phyloP scores from a whole-genome alignment of 2,888 invertebrate species.

The Cenopis cana region DNA sequence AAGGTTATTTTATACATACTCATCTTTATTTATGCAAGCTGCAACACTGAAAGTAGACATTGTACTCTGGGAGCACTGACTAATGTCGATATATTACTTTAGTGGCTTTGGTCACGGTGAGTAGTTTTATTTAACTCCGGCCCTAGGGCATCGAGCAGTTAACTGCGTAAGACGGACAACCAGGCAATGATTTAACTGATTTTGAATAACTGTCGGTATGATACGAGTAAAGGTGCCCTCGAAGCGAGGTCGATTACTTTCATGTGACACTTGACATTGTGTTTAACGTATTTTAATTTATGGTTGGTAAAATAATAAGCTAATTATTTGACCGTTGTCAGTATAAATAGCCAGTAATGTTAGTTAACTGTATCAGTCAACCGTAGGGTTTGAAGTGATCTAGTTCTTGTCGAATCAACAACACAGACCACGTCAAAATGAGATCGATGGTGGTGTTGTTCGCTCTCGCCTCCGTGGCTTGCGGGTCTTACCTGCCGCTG shows the following conservation, averaged over 20 bases:
- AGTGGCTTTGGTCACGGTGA: neutral
- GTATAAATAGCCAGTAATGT: slow-evolving; percentile 73
- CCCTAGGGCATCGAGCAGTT: slow-evolving; percentile 18
- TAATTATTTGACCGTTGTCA: slow-evolving; percentile 66
- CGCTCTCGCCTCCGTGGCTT: slow-evolving; percentile 75
- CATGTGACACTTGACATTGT: slow-evolving; percentile 76
- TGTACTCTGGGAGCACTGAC: neutral
- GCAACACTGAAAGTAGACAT: neutral
- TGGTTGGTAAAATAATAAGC: slow-evolving; percentile 57
- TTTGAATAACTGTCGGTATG: slow-evolving; percentile 40
- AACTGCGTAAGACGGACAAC: slow-evolving; percentile 27
- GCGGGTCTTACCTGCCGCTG: slow-evolving; percentile 61
- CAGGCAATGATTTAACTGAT: slow-evolving; percentile 37
- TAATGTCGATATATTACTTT: neutral
- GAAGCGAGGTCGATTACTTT: slow-evolving; percentile 70
- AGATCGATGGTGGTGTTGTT: slow-evolving; percentile 75
- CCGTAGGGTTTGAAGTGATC: slow-evolving; percentile 60
- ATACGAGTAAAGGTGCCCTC: slow-evolving; percentile 43
- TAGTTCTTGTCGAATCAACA: slow-evolving; percentile 46
- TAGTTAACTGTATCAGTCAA: slow-evolving; percentile 68
- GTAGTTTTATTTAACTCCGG: slow-evolving; percentile 13
- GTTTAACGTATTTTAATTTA: slow-evolving; percentile 62
- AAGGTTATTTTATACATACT: neutral
- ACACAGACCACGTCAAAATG: slow-evolving; percentile 60
- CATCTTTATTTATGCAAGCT: neutral